These are phyloP conservation scores for Coenonympha glycerion DNA, from an alignment of 2,888 invertebrate species.

Conservation along the genomic window DNA sequence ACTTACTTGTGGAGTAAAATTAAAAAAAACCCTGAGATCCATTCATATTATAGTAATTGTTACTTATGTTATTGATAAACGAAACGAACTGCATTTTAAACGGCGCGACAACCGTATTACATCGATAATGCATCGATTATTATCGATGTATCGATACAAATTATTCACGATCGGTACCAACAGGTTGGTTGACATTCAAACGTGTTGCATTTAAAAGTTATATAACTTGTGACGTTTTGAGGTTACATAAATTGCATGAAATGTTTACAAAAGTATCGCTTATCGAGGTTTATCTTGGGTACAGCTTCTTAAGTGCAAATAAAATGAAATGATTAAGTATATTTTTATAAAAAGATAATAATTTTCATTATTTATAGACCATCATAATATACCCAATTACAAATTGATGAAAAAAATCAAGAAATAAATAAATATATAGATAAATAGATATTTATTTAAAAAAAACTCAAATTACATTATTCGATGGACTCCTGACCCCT, in stretches of 20 bases:
- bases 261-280: background rate
- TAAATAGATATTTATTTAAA: too few species aligned
- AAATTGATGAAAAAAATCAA: too few species aligned
- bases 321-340: background rate
- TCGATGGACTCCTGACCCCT: too few species aligned
- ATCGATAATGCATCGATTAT: too few species aligned
- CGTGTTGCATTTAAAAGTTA: slow-evolving; percentile 16
- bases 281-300: background rate
- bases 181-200: slow-evolving; percentile 22
- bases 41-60: slow-evolving; percentile 11
- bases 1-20: too few species aligned
- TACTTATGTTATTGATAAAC: slow-evolving; percentile 6
- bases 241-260: slow-evolving; percentile 6
- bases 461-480: too few species aligned
- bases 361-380: background rate
- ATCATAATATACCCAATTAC: too few species aligned
- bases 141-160: slow-evolving; percentile 17
- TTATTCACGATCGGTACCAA: slow-evolving; percentile 17
- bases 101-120: slow-evolving; percentile 14
- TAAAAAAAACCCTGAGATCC: too few species aligned
- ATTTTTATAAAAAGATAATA: background rate
- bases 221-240: slow-evolving; percentile 13
- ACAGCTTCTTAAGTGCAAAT: background rate
- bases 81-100: slow-evolving; percentile 19
- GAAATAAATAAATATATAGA: too few species aligned